A percentile compares a stretch with the other conserved stretches of the same genome.
These are phyloP conservation scores for Stichopus horrens DNA, from an alignment of 53 echinoderm and acorn worm genomes.

Conservation along the genomic window DNA sequence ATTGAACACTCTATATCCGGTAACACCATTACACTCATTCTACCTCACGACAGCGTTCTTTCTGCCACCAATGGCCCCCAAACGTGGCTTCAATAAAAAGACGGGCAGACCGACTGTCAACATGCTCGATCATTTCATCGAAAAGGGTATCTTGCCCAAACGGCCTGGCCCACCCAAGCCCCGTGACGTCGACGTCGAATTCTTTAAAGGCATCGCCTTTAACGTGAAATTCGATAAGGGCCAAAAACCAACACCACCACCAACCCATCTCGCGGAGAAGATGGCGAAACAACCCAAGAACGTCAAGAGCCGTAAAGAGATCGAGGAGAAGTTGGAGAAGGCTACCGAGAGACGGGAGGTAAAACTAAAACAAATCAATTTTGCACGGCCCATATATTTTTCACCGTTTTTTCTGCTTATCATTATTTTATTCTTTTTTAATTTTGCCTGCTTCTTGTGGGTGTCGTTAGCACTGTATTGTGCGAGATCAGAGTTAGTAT, in stretches of 20 bases:
- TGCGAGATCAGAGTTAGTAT: too few species aligned
- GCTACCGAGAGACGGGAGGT: constrained; percentile 23
- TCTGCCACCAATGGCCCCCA: not conserved
- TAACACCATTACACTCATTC: too few species aligned
- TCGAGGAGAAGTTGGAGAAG: constrained; percentile 17
- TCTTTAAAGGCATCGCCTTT: not conserved
- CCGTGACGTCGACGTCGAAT: not conserved
- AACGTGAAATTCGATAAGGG: not conserved
- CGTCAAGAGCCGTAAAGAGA: not conserved
- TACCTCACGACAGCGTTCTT: not conserved
- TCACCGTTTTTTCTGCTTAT: too few species aligned
- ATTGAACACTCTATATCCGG: too few species aligned
- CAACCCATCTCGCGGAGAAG: not conserved
- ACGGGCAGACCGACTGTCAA: constrained; percentile 26
- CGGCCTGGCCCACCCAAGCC: not conserved
- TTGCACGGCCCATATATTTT: too few species aligned
- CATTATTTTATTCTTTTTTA: too few species aligned
- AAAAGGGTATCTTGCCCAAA: constrained; percentile 13
- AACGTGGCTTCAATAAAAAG: not conserved
- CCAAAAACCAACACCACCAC: not conserved
- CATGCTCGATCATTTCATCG: constrained; percentile 23
- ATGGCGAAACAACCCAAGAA: not conserved
- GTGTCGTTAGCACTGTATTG: too few species aligned
- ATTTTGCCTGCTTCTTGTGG: too few species aligned
- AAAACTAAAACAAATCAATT: not conserved